Evolutionary conservation across 2,888 invertebrate species (phyloP).

Genomic region (Drosophila borealis): DNA sequence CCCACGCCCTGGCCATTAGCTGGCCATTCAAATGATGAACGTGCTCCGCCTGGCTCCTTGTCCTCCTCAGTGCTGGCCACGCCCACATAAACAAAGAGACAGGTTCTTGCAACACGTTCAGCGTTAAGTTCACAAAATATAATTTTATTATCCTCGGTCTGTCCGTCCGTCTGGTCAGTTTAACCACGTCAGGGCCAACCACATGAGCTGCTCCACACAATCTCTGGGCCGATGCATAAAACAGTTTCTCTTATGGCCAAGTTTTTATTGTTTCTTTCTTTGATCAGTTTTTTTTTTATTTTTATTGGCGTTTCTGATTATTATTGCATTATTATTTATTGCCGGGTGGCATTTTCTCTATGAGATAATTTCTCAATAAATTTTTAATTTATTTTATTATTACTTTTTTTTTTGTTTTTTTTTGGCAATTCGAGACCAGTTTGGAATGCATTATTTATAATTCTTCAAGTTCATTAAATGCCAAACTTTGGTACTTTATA

Average conservation of each 20-base stretch:
- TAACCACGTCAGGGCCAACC: background rate
- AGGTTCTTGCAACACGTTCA: slow-evolving; percentile 34
- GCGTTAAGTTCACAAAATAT: slow-evolving; percentile 28
- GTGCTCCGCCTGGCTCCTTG: slow-evolving; percentile 11
- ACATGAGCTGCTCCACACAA: background rate
- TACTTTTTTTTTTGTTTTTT: slow-evolving; percentile 11
- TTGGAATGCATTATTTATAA: slow-evolving; percentile 46
- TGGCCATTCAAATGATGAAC: slow-evolving; percentile 63
- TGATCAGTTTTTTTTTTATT: slow-evolving; percentile 28
- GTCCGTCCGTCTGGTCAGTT: slow-evolving; percentile 1
- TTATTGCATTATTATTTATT: slow-evolving; percentile 68
- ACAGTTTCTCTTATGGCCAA: slow-evolving; percentile 39
- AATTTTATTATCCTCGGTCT: slow-evolving; percentile 51
- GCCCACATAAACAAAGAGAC: slow-evolving; percentile 5
- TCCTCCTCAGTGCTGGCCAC: background rate
- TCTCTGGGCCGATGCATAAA: slow-evolving; percentile 34
- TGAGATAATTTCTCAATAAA: slow-evolving; percentile 74
- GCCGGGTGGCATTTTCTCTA: slow-evolving; percentile 46
- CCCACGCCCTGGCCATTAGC: slow-evolving; percentile 25
- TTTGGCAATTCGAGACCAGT: slow-evolving; percentile 45
- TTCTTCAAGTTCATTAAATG: slow-evolving; percentile 57
- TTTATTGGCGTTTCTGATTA: slow-evolving; percentile 40
- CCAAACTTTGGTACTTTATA: slow-evolving; percentile 41
- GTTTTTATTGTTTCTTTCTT: slow-evolving; percentile 23
- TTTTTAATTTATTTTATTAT: slow-evolving; percentile 47